Base-by-base conservation (phyloP, 2,888 invertebrate species). In the Drosophila percnosoma region DNA sequence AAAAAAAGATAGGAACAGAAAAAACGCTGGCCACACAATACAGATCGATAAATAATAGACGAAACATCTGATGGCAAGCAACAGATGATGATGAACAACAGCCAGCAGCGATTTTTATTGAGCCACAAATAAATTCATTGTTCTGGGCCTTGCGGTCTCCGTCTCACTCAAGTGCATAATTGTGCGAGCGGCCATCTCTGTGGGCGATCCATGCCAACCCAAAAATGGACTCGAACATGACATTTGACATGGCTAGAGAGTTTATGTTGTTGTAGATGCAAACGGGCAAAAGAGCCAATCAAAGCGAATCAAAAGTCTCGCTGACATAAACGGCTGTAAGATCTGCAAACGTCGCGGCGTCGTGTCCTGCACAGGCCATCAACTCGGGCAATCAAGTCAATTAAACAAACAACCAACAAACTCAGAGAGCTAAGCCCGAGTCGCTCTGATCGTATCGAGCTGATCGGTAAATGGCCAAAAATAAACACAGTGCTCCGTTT, bases 351-450 rank as follows among this genome's bases (percentile, higher is more conserved):
- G 65, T 49, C 27, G 24, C 49, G 27, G 27, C 61, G 74, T 82
- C 75, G 87, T 87, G 87, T 75, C 78, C 75, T 81, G 83, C 79
- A 74, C 68, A 68, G 68, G 68, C 68, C 79, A 78, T 78, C 81
- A 86, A 80, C 64, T 82, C 70, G 77, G 69, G 84, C 88, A 88
- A 88, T 88, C 87, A 82, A 89, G 89, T 88, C 87, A 88, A 88
- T 88, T 88, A 88, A 88, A 88, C 88, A 89, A 88, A 88, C 86
- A 87, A 78, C 77, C 62, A 18, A 11, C 45, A 45, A 45, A 45
- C 24, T 45, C 40, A 40, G 58, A 62, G 27, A 34, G 58, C 48
- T 59, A 45, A 54, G 21, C 33, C 38, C 55, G 29, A 40, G 38
- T 33, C 42, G 33, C 38, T 24, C 40, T 49, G 70, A 78, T 78